Evolutionary conservation across 1,140 invertebrate genomes (phyloP), one percentile per base, ranked within the genome.

Genomic region (Temnothorax curvispinosus): DNA sequence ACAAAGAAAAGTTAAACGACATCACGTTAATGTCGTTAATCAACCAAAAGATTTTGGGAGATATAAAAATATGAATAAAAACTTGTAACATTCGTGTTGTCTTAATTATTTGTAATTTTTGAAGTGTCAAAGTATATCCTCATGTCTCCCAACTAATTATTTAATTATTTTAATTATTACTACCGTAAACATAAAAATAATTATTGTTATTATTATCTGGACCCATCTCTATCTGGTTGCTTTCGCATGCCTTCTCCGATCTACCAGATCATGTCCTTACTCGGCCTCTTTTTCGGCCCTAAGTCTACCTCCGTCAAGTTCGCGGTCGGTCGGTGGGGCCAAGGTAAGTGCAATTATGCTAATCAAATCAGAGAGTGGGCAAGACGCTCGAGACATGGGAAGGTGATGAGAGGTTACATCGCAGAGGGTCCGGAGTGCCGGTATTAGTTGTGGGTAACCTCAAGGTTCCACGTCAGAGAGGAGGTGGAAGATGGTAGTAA

Each of bases 321-420:
- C 92, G 89, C 72, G 88, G 90, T 88, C 84, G 84, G 56, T 85
- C 75, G 50, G 44, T n/a, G 58, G 87, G 76, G 56, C 84, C 62
- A 72, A 80, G 86, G 91, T 93, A 93, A 94, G 91, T 93, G 93
- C 91, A 94, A 95, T 95, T 94, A 93, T 92, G 91, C 88, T 93
- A 95, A 95, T 94, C 91, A 93, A 94, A 94, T 94, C 90, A 95
- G 93, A 87, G 86, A 89, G 88, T 90, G 90, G 90, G 89, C 90
- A 92, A 93, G 91, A 89, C 81, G 87, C 72, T 89, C 77, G 86
- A 81, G 92, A 92, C 91, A 91, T 75, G 90, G 77, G 54, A 89
- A 89, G 86, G 87, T 94, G 92, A 94, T 94, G 91, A 94, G 91
- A 92, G 94, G 92, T 92, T 92, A 92, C 89, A 89, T 93, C 87